phyloP scores from a whole-genome alignment of 2,888 invertebrate genomes.

The Agrotis clavis region DNA sequence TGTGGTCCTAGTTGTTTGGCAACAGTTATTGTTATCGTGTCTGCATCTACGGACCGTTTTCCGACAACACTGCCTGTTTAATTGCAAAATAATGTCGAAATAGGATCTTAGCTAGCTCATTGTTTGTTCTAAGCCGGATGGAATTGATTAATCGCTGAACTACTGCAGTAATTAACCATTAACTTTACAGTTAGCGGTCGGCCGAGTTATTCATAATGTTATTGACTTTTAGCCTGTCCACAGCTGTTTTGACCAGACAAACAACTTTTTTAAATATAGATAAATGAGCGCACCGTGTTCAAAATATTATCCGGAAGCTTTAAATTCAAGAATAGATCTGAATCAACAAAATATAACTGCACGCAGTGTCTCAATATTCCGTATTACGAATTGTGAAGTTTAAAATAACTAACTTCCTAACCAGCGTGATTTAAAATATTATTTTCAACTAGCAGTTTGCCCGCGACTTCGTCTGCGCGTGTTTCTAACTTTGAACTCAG shows the following conservation, averaged over 20 bases:
- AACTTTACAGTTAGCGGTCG: constrained; percentile 67
- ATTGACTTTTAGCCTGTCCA: constrained; percentile 61
- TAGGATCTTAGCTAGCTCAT: constrained; percentile 69
- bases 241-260: constrained; percentile 45
- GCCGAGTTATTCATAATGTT: constrained; percentile 58
- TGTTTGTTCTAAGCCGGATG: constrained; percentile 77
- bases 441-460: constrained; percentile 73
- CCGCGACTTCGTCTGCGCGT: too few relatives aligned
- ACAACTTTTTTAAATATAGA: constrained; percentile 54
- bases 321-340: constrained; percentile 30
- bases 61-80: constrained; percentile 68
- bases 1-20: constrained; percentile 53
- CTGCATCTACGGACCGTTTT: constrained; percentile 61
- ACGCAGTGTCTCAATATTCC: constrained; percentile 9
- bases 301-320: constrained; percentile 37
- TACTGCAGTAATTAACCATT: constrained; percentile 69
- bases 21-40: constrained; percentile 54
- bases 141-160: constrained; percentile 77
- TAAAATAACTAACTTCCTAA: constrained; percentile 2
- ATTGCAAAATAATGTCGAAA: constrained; percentile 79
- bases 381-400: not conserved
- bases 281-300: constrained; percentile 26
- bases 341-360: constrained; percentile 11
- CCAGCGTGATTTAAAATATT: constrained; percentile 16
- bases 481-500: too few relatives aligned